These are phyloP conservation scores for Carcinoscorpius rotundicauda DNA, from an alignment of 1,140 invertebrate genomes.

Conservation along the genomic window DNA sequence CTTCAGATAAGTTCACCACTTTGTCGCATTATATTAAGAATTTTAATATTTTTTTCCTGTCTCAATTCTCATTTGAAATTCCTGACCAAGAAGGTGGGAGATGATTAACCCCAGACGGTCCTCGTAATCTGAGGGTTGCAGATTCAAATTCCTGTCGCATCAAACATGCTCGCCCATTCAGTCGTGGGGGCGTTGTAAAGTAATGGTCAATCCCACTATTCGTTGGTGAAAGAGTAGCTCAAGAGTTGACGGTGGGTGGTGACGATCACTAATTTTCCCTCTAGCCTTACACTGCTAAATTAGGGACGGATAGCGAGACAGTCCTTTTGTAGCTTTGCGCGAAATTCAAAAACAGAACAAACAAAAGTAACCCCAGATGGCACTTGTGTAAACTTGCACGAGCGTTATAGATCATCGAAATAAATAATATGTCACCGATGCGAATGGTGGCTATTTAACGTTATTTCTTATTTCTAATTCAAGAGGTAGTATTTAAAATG, in stretches of 20 bases:
- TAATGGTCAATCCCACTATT: no score
- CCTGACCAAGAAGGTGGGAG: no score
- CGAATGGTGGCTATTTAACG: background rate
- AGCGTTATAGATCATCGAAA: slow-evolving; percentile 17
- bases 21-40: no score
- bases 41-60: no score
- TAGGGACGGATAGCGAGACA: background rate
- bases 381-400: slow-evolving; percentile 5
- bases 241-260: no score
- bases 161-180: background rate
- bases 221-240: no score
- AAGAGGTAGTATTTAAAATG: background rate
- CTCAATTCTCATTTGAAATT: no score
- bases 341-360: background rate
- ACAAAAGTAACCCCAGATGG: background rate
- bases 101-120: no score
- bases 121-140: background rate
- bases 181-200: no score
- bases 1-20: no score
- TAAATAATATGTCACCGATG: slow-evolving; percentile 2
- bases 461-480: background rate
- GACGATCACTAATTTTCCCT: no score
- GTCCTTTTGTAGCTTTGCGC: background rate
- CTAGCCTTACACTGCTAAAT: no score
- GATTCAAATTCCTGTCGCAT: background rate